Evolutionary conservation across 2,113 vertebrate species (phyloP), one percentile per base, ranked within the genome.

Genomic region (Rhinoderma darwinii): DNA sequence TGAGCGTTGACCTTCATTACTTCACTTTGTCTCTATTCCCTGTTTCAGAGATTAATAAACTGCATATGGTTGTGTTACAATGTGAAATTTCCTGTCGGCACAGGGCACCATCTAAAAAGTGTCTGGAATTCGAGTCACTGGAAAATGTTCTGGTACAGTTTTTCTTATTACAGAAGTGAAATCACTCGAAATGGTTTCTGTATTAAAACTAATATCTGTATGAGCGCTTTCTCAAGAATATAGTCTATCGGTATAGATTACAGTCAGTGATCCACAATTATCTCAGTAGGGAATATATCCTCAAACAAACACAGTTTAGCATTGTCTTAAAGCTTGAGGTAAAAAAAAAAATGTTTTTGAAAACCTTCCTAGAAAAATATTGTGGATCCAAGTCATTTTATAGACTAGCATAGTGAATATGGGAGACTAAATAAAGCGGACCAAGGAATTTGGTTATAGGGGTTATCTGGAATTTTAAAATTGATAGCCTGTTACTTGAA

Each of bases 191-290:
- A 81, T 81, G 41, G 78, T 81, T 81, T 81, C 78, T 43, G 78
- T 27, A 18, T 61, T 39, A 63, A 43, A 79, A 81, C 56, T 63
- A 81, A 81, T 81, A 63, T 43, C 54, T 63, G 32, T 41, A 61
- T 10, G 20, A 61, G 37, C 37, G 11, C 35, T 80, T 56, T 61
- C 35, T 59, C 41, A 61, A 61, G 32, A 61, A 80, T 41, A 41
- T 39, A 41, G 61, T 18, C 54, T 78, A 41, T 80, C 35, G 25
- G 78, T 27, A 14, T n/a, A 41, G 35, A 59, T 61, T 59, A 59
- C 78, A 41, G 41, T 80, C 37, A 39, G 37, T 61, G n/a, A 80
- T 80, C 51, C 78, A n/a, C 78, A 80, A 80, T 80, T 80, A 61
- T 80, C 78, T 61, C 50, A 9, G 30, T 32, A 11, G 32, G 50